Base-by-base conservation (phyloP, 2,888 invertebrate genomes). In the Nowickia ferox region DNA sequence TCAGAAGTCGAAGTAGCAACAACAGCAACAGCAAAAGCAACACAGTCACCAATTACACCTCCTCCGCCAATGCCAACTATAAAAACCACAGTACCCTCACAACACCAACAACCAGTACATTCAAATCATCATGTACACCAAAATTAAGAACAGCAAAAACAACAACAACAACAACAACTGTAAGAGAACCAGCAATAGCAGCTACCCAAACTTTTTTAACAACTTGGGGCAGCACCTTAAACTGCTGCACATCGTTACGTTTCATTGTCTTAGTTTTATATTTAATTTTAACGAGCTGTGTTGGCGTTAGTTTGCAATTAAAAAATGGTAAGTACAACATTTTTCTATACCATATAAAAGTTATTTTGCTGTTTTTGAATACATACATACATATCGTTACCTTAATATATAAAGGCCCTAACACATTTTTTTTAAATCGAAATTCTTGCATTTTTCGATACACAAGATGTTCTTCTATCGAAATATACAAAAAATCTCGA, bases 251-350 rank as follows among this genome's bases (percentile, higher is more conserved):
- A 78, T 86, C 86, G 83, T 51, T 83, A 80, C 86, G 83, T 80
- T 86, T 83, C 79, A 76, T 87, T 83, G 79, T 86, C 71, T 80
- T 86, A 57, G 87, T 87, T 84, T 68, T 87, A 74, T 86, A 88
- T 77, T 84, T 88, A 72, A 81, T 88, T 85, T 79, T 88, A 79
- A 85, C 88, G 61, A 88, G 84, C 74, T 88, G 88, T 84, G 87
- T 88, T 84, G 88, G 88, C 71, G 86, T 86, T 82, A 88, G 88
- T 84, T 82, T 87, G 59, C 88, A 88, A 87, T 76, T 88, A 76
- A 88, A 88, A 88, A 88, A 88, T 88, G 88, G 88, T 88, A 87
- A 88, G 88, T 88, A 75, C 75, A 51, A 76, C 61, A 75, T 74
- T 84, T 63, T 83, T 71, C 42, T 71, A 71, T 59, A 15, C 55